phyloP scores from a whole-genome alignment of 2,797 vertebrate genomes.

The Merluccius polli region DNA sequence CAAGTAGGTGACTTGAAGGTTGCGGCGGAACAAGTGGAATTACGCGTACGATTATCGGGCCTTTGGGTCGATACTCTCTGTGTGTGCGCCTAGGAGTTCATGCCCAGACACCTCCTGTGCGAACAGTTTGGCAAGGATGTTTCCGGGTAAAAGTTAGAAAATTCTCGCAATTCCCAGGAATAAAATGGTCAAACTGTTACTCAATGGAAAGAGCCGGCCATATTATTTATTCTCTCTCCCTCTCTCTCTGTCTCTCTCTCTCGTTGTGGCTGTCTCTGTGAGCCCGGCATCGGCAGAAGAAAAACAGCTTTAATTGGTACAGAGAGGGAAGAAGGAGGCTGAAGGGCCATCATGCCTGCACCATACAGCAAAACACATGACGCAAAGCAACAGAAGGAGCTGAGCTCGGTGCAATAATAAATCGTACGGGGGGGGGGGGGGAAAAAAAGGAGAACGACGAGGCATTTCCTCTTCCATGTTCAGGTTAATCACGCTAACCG shows the following conservation, averaged over 20 bases:
- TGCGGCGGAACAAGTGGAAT: too few relatives aligned
- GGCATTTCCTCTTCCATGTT: slow-evolving; percentile 15
- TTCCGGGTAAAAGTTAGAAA: too few relatives aligned
- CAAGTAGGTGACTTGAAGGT: too few relatives aligned
- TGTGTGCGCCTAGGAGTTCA: too few relatives aligned
- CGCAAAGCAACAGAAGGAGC: slow-evolving; percentile 1
- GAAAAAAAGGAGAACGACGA: too few relatives aligned
- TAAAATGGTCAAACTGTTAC: slow-evolving; percentile 42
- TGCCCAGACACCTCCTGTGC: too few relatives aligned
- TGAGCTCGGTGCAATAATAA: slow-evolving; percentile 37
- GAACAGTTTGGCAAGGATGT: too few relatives aligned
- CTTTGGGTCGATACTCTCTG: too few relatives aligned
- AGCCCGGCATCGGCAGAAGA: slow-evolving; percentile 59
- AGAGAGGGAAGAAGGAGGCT: slow-evolving; percentile 51
- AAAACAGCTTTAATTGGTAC: slow-evolving; percentile 76
- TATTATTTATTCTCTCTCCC: slow-evolving; percentile 50
- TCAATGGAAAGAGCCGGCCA: slow-evolving; percentile 53
- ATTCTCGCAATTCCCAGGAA: not conserved
- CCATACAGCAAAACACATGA: slow-evolving; percentile 36
- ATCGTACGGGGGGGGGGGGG: too few relatives aligned
- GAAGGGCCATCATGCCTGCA: slow-evolving; percentile 40
- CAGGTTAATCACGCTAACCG: slow-evolving; percentile 27
- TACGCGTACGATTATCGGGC: too few relatives aligned
- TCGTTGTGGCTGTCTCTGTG: slow-evolving; percentile 63
- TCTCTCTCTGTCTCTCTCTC: not conserved